phyloP scores from a whole-genome alignment of 2,113 vertebrate genomes.

The Nibea coibor region DNA sequence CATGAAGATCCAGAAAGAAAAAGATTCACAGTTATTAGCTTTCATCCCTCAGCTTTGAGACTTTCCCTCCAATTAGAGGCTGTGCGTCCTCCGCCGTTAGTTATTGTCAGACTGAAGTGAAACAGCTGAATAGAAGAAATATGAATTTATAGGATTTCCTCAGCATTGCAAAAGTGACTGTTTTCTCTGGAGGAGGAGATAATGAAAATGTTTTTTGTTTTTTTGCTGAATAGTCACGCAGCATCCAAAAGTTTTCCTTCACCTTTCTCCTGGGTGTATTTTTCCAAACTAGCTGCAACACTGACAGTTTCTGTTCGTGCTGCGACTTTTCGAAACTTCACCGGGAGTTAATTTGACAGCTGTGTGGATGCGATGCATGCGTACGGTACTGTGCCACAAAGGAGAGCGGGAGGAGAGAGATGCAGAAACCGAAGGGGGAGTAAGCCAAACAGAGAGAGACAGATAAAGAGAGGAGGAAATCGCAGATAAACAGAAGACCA shows the following conservation, averaged over 20 bases:
- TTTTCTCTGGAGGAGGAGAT: background rate
- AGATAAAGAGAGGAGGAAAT: conserved; percentile 57
- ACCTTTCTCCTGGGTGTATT: background rate
- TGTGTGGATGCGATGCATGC: background rate
- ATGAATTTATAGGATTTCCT: background rate
- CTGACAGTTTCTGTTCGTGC: conserved; percentile 18
- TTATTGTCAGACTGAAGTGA: background rate
- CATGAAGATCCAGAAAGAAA: conserved; percentile 34
- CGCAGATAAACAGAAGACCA: conserved; percentile 40
- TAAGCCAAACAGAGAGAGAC: background rate
- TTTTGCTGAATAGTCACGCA: conserved; percentile 13
- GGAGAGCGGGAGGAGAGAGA: background rate
- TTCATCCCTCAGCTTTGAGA: conserved; percentile 8
- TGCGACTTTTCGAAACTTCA: conserved; percentile 13
- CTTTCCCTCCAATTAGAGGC: background rate
- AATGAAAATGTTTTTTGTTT: background rate
- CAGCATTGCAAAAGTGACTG: background rate
- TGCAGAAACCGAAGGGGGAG: background rate
- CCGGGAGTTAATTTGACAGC: conserved; percentile 5
- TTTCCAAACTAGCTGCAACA: background rate
- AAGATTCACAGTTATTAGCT: conserved; percentile 3
- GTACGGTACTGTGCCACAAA: background rate
- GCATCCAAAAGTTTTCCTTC: background rate
- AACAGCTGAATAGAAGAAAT: conserved; percentile 5
- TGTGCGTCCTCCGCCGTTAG: too few relatives aligned